Evolutionary conservation across 2,113 vertebrate genomes (phyloP).

Genomic region (Telmatochromis sp.): DNA sequence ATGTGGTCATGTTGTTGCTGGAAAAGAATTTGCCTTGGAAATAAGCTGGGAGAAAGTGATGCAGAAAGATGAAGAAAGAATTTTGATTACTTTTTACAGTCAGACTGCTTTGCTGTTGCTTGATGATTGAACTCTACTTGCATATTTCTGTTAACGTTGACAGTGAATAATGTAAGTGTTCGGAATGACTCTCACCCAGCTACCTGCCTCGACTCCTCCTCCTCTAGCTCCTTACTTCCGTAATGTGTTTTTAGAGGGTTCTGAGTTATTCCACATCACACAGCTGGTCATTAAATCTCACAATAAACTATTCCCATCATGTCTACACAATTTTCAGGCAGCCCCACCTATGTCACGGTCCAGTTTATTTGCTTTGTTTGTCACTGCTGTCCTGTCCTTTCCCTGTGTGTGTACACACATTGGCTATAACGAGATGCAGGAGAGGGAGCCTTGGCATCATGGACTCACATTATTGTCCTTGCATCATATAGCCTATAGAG

Average conservation of each 20-base stretch:
- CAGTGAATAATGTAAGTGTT: not conserved
- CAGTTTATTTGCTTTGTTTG: conserved; percentile 40
- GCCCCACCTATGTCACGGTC: conserved; percentile 36
- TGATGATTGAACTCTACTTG: not conserved
- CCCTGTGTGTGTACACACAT: conserved; percentile 16
- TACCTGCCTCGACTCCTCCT: not conserved
- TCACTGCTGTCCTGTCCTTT: conserved; percentile 19
- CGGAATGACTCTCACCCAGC: not conserved
- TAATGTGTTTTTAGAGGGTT: conserved; percentile 18
- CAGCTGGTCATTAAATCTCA: conserved; percentile 53
- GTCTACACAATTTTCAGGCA: conserved; percentile 10
- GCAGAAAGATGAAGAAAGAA: not conserved
- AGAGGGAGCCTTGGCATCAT: conserved; percentile 42
- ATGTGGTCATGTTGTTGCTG: not conserved
- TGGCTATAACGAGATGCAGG: conserved; percentile 33
- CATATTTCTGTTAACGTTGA: not conserved
- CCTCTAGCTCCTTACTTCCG: not conserved
- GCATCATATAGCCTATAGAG: conserved; percentile 1
- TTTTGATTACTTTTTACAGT: not conserved
- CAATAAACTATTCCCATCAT: conserved; percentile 24
- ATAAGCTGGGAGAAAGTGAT: not conserved
- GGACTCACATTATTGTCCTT: conserved; percentile 36
- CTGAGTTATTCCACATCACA: conserved; percentile 27
- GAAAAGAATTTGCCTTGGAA: not conserved
- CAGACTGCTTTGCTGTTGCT: not conserved